A percentile compares a stretch with the other conserved stretches of the same genome.
These are phyloP conservation scores for Batillaria attramentaria DNA, from an alignment of 1,140 invertebrate genomes.

Conservation along the genomic window DNA sequence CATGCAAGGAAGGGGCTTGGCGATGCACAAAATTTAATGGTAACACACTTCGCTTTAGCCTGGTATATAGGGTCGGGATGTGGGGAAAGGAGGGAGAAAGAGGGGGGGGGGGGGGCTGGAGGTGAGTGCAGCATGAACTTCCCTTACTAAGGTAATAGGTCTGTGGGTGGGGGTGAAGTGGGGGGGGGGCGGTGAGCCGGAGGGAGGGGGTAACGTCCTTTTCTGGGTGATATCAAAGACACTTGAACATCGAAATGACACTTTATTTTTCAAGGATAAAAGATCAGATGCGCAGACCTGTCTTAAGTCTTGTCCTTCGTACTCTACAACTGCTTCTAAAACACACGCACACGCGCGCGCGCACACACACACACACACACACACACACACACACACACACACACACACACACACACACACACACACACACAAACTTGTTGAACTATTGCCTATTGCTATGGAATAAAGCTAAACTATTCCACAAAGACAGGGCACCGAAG, in stretches of 20 bases:
- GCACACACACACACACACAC: neutral
- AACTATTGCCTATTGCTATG: neutral
- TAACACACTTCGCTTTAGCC: too few species aligned
- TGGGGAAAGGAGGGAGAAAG: too few species aligned
- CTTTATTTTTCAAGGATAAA: neutral
- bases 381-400: neutral
- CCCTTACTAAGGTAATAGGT: neutral
- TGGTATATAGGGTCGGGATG: too few species aligned
- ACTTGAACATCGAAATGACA: too few species aligned
- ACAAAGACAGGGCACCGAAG: neutral
- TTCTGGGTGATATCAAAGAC: too few species aligned
- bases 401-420: constrained; percentile 19
- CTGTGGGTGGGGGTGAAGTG: neutral
- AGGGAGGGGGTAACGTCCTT: neutral
- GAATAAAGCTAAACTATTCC: neutral
- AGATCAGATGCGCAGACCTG: too few species aligned
- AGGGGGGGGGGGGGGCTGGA: too few species aligned
- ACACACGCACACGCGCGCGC: neutral
- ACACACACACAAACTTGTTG: neutral
- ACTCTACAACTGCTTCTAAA: neutral
- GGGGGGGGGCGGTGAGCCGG: neutral
- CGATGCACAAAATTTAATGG: too few species aligned
- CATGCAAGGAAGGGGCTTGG: too few species aligned
- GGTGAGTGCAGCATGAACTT: too few species aligned
- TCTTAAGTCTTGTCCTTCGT: neutral